A percentile compares a stretch with the other conserved stretches of the same genome.
These are phyloP conservation scores for Neotragus moschatus DNA, from an alignment of 2,113 vertebrate genomes.

Conservation along the genomic window DNA sequence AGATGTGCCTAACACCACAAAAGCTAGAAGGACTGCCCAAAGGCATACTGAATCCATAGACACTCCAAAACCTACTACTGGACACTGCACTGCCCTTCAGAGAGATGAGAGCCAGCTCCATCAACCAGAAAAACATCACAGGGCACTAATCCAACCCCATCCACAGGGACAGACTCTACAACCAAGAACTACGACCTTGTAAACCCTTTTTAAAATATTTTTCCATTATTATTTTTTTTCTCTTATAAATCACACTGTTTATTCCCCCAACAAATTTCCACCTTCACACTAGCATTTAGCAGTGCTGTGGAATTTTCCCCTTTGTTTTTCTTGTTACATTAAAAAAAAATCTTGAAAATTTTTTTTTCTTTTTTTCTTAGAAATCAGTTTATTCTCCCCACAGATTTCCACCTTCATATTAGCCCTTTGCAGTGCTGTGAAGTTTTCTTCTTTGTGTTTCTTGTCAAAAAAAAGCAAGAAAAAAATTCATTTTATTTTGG, in stretches of 20 bases:
- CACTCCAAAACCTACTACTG: background rate
- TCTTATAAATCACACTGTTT: background rate
- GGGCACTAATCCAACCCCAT: background rate
- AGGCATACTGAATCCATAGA: background rate
- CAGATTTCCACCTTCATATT: background rate
- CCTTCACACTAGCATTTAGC: background rate
- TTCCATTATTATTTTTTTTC: background rate
- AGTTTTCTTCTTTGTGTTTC: background rate
- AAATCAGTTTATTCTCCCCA: background rate
- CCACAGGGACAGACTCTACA: background rate
- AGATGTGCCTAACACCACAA: background rate
- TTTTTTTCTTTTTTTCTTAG: background rate
- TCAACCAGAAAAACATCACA: background rate
- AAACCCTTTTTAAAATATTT: background rate
- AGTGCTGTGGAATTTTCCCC: background rate
- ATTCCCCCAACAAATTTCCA: background rate
- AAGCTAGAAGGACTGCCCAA: background rate
- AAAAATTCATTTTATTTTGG: background rate
- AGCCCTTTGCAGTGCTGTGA: background rate
- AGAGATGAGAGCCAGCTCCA: background rate
- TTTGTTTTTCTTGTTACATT: background rate
- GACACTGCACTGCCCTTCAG: background rate
- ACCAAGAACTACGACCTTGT: rapidly evolving
- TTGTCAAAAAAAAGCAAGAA: background rate
- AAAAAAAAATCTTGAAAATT: background rate